These are phyloP conservation scores for Podocnemis expansa DNA, from an alignment of 2,113 vertebrate species.

Conservation along the genomic window DNA sequence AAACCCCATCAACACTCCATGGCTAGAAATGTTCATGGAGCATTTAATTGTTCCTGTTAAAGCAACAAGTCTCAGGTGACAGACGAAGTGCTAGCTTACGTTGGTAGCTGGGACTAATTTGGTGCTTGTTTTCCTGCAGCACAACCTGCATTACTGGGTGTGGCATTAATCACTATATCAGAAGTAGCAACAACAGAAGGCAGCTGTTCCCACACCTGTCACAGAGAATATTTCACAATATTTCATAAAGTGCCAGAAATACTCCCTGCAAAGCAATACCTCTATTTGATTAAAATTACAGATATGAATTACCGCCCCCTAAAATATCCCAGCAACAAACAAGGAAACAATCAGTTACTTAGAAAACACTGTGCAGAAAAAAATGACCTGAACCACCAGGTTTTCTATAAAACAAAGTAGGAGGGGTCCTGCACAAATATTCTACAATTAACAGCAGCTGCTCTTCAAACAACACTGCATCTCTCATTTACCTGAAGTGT, in stretches of 20 bases:
- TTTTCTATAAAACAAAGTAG: neutral
- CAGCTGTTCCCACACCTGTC: neutral
- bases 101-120: neutral
- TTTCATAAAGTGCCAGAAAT: neutral
- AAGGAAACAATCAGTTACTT: slow-evolving; percentile 16
- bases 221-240: neutral
- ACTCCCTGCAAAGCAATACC: neutral
- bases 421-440: neutral
- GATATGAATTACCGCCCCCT: neutral
- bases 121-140: neutral
- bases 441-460: slow-evolving; percentile 18
- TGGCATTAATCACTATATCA: neutral
- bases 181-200: neutral
- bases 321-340: neutral
- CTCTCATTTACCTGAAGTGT: slow-evolving; percentile 32
- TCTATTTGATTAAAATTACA: slow-evolving; percentile 19
- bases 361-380: neutral
- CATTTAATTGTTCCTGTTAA: neutral
- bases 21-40: neutral
- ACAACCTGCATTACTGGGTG: neutral
- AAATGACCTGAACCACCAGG: neutral
- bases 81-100: neutral
- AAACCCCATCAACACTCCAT: neutral
- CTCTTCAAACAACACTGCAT: slow-evolving; percentile 32
- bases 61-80: neutral